Conservation (phyloP, 2,888 invertebrate genomes). For the Ennomos erosarius region DNA sequence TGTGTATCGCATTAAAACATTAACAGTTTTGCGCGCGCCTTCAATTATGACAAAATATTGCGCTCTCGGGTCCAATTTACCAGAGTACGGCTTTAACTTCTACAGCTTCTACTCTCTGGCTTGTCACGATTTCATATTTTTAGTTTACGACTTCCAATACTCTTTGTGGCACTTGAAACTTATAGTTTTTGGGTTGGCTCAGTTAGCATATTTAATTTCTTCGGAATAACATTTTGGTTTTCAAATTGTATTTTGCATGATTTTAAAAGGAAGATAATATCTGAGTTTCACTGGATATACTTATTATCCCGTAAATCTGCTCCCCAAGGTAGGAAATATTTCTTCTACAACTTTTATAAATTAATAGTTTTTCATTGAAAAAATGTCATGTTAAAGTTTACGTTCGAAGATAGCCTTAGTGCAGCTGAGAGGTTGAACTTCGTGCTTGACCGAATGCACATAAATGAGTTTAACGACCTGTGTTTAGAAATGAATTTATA, state of each 20-base stretch:
- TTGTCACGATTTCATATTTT: conserved; percentile 28
- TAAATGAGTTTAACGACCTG: too few relatives aligned
- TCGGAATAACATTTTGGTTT: conserved; percentile 5
- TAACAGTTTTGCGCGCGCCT: conserved; percentile 32
- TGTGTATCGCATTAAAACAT: conserved; percentile 30
- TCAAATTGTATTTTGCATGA: neutral
- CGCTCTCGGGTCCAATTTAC: conserved; percentile 25
- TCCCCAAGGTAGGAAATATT: too few relatives aligned
- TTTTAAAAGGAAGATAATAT: neutral
- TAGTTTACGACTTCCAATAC: conserved; percentile 26
- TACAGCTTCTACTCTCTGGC: conserved; percentile 2
- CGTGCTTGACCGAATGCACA: too few relatives aligned
- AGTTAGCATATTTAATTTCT: conserved; percentile 11
- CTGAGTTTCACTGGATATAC: too few relatives aligned
- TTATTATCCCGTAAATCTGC: too few relatives aligned
- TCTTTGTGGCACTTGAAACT: conserved; percentile 14
- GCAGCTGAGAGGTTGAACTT: too few relatives aligned
- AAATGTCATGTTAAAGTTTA: too few relatives aligned
- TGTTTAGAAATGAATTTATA: too few relatives aligned
- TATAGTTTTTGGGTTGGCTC: conserved; percentile 11
- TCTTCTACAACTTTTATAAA: too few relatives aligned
- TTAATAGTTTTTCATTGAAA: too few relatives aligned
- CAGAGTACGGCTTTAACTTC: conserved; percentile 24
- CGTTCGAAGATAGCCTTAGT: too few relatives aligned
- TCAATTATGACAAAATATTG: conserved; percentile 34